Evolutionary conservation across 2,113 vertebrate genomes (phyloP), one percentile per base, ranked within the genome.

Genomic region (Zosterops borbonicus): DNA sequence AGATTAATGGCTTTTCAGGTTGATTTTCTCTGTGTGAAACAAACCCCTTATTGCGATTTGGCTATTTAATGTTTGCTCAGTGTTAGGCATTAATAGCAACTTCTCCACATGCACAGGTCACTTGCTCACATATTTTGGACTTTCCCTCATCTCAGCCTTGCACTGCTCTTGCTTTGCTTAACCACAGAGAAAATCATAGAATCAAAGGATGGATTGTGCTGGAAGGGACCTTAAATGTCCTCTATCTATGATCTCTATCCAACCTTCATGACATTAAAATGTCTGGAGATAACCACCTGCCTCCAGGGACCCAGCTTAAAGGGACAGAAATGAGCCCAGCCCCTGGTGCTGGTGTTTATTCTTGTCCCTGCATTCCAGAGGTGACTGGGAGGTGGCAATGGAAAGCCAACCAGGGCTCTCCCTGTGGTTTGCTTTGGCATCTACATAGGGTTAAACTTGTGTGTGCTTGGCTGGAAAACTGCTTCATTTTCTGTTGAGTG

Each of bases 1-100:
- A 79, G 93, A 92, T 87, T 69, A 91, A 92, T 73, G 87, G 77
- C 70, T 91, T 91, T 94, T 58, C 19, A 3, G 89, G 84, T 89
- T 75, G 52, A 53, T 52, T 63, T 78, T 55, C 75, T 44, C 94
- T 6, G 18, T 24, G 41, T 79, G 84, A 89, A 87, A 76, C 2
- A 4, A 85, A 42, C 46, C 67, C 65, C 2, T 0, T 22, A 77
- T 35, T 89, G 90, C 1, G 37, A 63, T 77, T 91, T 84, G 77
- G 70, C 25, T 85, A 5, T 50, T 92, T 59, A 46, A 81, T 35
- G 14, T 91, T 87, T 71, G 28, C 25, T 89, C 89, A 68, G 1
- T 9, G 62, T 58, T 35, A 28, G 56, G 63, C 75, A 31, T 62
- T 69, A 93, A 74, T 10, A 60, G 56, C 42, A 70, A 9, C 59